Percentiles rank a stretch among this genome's conserved stretches.
phyloP scores from a whole-genome alignment of 2,113 vertebrate genomes.

The Psettodes erumei region DNA sequence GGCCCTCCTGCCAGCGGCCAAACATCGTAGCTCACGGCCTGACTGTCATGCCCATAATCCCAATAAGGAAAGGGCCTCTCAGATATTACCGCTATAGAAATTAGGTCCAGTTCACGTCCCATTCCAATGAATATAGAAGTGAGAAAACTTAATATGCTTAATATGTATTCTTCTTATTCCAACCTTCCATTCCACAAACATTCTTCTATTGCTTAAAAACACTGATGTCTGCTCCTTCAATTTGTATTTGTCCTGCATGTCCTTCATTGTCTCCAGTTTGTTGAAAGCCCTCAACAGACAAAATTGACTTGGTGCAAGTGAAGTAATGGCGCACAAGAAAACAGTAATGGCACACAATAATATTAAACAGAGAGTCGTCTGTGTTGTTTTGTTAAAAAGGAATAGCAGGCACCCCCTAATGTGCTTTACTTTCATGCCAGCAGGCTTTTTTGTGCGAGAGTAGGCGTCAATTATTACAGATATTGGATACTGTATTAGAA shows the following conservation, averaged over 20 bases:
- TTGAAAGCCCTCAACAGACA: slow-evolving; percentile 38
- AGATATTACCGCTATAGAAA: slow-evolving; percentile 36
- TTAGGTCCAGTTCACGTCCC: slow-evolving; percentile 27
- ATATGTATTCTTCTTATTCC: neutral
- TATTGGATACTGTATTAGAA: slow-evolving; percentile 67
- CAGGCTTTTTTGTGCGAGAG: slow-evolving; percentile 53
- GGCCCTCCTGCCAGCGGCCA: slow-evolving; percentile 41
- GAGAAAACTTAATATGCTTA: neutral
- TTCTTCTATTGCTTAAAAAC: neutral
- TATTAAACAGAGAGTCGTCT: slow-evolving; percentile 1
- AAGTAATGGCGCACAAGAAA: slow-evolving; percentile 29
- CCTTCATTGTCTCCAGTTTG: slow-evolving; percentile 5
- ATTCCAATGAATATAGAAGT: slow-evolving; percentile 2
- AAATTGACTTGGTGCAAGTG: slow-evolving; percentile 21
- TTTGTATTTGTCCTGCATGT: slow-evolving; percentile 27
- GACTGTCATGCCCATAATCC: slow-evolving; percentile 57
- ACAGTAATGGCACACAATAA: slow-evolving; percentile 12
- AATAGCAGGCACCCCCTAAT: slow-evolving; percentile 48
- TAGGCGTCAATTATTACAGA: slow-evolving; percentile 66
- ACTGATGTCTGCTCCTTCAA: slow-evolving; percentile 1
- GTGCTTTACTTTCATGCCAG: slow-evolving; percentile 51
- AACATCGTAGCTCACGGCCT: slow-evolving; percentile 47
- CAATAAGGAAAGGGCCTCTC: slow-evolving; percentile 38
- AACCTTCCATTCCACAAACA: neutral
- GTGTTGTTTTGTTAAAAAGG: slow-evolving; percentile 41